These are phyloP conservation scores for Notothenia rossii DNA, from an alignment of 2,113 vertebrate genomes.

Conservation along the genomic window DNA sequence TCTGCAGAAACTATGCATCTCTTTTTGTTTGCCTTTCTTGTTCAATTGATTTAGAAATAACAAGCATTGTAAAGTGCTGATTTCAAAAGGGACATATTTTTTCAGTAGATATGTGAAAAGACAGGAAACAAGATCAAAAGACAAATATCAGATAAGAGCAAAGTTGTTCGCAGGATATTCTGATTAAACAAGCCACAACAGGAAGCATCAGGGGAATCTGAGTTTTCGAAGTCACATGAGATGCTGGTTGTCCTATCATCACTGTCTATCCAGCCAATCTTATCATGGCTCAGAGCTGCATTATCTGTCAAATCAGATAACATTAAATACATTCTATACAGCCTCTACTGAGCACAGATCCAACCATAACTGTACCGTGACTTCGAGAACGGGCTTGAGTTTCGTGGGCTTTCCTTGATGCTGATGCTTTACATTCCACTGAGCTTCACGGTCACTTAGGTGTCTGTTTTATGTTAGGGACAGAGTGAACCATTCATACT, in stretches of 20 bases:
- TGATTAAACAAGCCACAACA: not conserved
- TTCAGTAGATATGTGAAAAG: not conserved
- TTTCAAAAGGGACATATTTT: not conserved
- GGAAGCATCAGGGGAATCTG: not conserved
- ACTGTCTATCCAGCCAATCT: not conserved
- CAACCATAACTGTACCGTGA: not conserved
- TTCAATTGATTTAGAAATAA: not conserved
- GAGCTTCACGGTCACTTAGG: conserved; percentile 23
- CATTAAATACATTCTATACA: not conserved
- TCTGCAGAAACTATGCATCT: conserved; percentile 9
- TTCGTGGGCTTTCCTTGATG: conserved; percentile 16
- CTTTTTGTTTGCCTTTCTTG: not conserved
- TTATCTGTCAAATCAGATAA: not conserved
- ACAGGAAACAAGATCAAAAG: not conserved
- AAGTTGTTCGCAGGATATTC: not conserved
- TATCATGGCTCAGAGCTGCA: not conserved
- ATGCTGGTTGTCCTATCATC: not conserved
- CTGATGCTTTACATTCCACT: conserved; percentile 34
- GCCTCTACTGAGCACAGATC: not conserved
- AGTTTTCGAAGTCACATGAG: conserved; percentile 20
- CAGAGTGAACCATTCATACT: conserved; percentile 2
- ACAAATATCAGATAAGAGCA: not conserved
- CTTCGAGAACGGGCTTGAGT: not conserved
- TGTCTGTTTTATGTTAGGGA: conserved; percentile 20
- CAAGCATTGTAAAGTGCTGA: not conserved